Evolutionary conservation across 2,888 invertebrate species (phyloP).

Genomic region (Rhimphoctona megacephalus): DNA sequence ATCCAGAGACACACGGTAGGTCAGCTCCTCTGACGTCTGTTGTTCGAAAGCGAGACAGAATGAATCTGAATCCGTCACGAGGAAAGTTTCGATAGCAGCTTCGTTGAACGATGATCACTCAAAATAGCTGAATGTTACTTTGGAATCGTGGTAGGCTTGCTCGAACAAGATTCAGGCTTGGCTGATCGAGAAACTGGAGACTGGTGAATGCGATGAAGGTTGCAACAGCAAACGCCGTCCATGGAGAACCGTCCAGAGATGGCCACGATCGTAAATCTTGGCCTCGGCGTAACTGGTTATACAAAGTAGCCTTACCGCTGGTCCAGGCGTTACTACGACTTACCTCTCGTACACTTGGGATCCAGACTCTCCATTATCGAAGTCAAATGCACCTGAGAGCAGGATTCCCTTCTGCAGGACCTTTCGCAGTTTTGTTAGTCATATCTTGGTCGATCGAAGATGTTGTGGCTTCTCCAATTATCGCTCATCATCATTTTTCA

Average conservation of each 20-base stretch:
- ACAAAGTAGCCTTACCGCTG: conserved; percentile 80
- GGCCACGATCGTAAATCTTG: conserved; percentile 81
- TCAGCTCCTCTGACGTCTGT: conserved; percentile 25
- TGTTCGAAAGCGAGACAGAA: background rate
- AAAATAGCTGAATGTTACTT: conserved; percentile 1
- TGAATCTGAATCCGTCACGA: background rate
- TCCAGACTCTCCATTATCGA: conserved; percentile 76
- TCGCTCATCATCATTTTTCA: background rate
- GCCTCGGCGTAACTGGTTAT: conserved; percentile 82
- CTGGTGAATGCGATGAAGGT: conserved; percentile 56
- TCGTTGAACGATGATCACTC: conserved; percentile 12
- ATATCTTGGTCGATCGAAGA: background rate
- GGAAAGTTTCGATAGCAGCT: conserved; percentile 12
- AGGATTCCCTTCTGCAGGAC: conserved; percentile 14
- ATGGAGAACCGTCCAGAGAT: conserved; percentile 53
- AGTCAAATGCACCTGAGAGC: conserved; percentile 36
- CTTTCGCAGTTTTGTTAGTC: background rate
- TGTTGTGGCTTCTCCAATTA: background rate
- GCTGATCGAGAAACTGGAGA: conserved; percentile 41
- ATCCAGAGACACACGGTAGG: background rate
- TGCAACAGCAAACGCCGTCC: conserved; percentile 59
- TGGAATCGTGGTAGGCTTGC: conserved; percentile 5
- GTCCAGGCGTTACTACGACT: conserved; percentile 75
- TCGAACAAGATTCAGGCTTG: conserved; percentile 8
- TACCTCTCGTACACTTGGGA: conserved; percentile 75